Percentiles rank a stretch among this genome's conserved stretches.
phyloP scores from a whole-genome alignment of 2,797 vertebrate species.

The Zenarchopterus dispar region DNA sequence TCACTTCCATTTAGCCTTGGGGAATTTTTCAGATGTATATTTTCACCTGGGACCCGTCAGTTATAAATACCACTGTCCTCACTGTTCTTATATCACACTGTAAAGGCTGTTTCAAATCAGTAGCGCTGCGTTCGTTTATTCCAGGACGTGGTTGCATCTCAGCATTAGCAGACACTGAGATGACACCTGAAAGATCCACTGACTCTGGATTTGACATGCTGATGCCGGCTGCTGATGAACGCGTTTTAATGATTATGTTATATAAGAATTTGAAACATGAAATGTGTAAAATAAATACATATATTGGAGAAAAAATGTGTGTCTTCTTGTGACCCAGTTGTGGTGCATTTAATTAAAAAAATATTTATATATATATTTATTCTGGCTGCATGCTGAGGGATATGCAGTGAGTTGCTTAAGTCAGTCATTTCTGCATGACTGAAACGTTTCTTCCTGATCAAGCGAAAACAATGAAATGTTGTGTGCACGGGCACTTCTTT shows the following conservation, averaged over 20 bases:
- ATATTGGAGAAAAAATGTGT: conserved; percentile 4
- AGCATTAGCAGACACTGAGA: conserved; percentile 25
- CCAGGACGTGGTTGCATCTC: conserved; percentile 26
- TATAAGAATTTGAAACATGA: conserved; percentile 11
- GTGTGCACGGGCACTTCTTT: not conserved
- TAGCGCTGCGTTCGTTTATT: conserved; percentile 38
- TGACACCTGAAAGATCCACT: conserved; percentile 10
- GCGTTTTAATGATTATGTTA: not conserved
- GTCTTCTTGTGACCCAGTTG: conserved; percentile 10
- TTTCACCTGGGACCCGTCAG: conserved; percentile 27
- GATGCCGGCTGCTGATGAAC: conserved; percentile 1
- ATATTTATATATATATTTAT: not conserved
- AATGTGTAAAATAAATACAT: conserved; percentile 13
- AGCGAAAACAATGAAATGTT: not conserved
- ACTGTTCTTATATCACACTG: conserved; percentile 22
- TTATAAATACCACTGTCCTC: conserved; percentile 23
- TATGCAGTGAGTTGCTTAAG: too few relatives aligned
- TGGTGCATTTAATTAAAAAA: not conserved
- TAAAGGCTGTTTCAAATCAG: conserved; percentile 48
- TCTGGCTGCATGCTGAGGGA: too few relatives aligned
- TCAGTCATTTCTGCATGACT: not conserved
- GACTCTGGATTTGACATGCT: not conserved
- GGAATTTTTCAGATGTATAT: conserved; percentile 25
- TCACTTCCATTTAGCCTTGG: conserved; percentile 27
- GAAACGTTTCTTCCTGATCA: not conserved